Evolutionary conservation across 2,888 invertebrate species (phyloP), one percentile per base, ranked within the genome.

Genomic region (Sinodicranocentrus sp.): DNA sequence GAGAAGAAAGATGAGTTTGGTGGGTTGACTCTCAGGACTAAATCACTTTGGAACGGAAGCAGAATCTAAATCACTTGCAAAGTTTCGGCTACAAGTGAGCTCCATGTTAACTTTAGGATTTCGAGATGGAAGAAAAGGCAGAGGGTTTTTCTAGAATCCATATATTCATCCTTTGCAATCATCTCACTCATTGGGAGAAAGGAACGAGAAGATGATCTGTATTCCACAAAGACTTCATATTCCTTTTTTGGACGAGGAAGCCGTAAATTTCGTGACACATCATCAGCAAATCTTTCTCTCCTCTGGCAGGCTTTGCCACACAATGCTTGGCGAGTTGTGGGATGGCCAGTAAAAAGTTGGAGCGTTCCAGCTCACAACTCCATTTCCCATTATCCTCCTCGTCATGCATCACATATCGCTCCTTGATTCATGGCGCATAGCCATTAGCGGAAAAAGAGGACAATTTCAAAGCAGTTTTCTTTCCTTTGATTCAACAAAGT

Each of bases 201-300:
- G 54, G 59, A 48, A 59, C 43, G 43, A 26, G 57, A 28, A 77
- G 82, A 82, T 82, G 82, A 82, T 82, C 82, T 82, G 82, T 82
- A 82, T 82, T 82, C 82, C 73, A 82, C 75, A 75, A 82, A 82
- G 75, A 75, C 77, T 67, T 77, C 68, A 67, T 59, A 68, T 68
- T 77, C 57, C 39, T 73, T 75, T 39, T 67, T 82, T 68, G 52
- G 75, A 48, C 68, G 67, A 82, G 82, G 82, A 82, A 82, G 75
- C 82, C 82, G 82, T 82, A 82, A 82, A 82, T 82, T 82, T 82
- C 82, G 82, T 82, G 82, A 82, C 82, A 82, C 82, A 82, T 82
- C 82, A 82, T 82, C 82, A 82, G 82, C 73, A 82, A 82, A 80
- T 77, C 77, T 68, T 77, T 48, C 17, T n/a, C n/a, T n/a, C n/a